Base-by-base conservation (phyloP, 2,888 invertebrate species). In the Tiliacea citrago region DNA sequence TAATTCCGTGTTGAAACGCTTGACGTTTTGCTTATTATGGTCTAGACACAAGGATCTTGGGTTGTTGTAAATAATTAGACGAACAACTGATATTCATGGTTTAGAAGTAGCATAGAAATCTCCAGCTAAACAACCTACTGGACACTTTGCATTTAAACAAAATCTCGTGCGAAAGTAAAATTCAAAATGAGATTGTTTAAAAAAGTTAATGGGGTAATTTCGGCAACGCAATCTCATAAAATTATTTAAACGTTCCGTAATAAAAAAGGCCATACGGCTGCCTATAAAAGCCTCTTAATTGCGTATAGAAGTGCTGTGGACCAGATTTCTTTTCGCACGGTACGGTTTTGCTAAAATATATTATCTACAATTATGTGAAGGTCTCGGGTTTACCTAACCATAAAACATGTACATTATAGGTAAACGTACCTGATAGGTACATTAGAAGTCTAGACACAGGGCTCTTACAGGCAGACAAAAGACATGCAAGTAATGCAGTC, bases 201-300 rank as follows among this genome's bases (percentile, higher is more conserved):
- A 93, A 93, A 94, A 93, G 91, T 90, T 93, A 94, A 94, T 94
- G 91, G 92, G 93, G 93, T 92, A 93, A 93, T 94, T 95, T 93
- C 91, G 91, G 92, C 87, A 90, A 93, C 91, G 93, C 93, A 94
- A 94, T 95, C 94, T 92, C 94, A 93, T 95, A 95, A 95, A 95
- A 95, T 95, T 94, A 95, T 95, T 95, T 95, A 94, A 95, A 94
- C 94, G 94, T 91, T 91, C 92, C 78, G 94, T 92, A 94, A 94
- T 95, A 95, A 95, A 94, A 81, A 94, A 92, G 92, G 94, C 91
- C 93, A 93, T 94, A 94, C 93, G 90, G 89, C 90, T 85, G 87
- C 91, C 93, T 90, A 93, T 95, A 94, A 95, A 94, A 89, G 90
- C 86, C 82, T 92, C 92, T 93, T 94, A 94, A 94, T 94, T 94